Conservation (phyloP, 2,113 vertebrate species). For the Arothron firmamentum region DNA sequence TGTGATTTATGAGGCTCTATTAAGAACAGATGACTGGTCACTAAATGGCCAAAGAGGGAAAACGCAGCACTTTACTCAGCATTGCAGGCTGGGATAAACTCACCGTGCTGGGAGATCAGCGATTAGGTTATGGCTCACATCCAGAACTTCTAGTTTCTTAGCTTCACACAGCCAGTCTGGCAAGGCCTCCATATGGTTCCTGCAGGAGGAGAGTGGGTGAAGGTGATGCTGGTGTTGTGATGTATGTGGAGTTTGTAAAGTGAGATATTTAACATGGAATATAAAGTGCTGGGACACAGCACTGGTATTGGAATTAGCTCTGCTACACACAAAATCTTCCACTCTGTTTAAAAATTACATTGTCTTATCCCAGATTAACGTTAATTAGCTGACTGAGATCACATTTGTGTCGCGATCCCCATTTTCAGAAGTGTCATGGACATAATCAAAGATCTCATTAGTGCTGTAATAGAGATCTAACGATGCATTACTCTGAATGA, state of each 20-base stretch:
- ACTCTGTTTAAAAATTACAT: no score
- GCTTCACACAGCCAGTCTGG: constrained; percentile 95
- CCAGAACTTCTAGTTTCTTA: constrained; percentile 91
- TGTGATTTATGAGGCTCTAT: constrained; percentile 60
- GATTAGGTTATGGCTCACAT: constrained; percentile 90
- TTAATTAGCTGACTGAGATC: no score
- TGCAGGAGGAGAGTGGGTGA: constrained; percentile 46
- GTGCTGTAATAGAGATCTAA: no score
- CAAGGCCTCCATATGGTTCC: constrained; percentile 87
- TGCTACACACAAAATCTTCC: no score
- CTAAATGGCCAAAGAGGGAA: constrained; percentile 33
- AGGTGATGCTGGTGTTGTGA: constrained; percentile 29
- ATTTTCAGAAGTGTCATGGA: not conserved
- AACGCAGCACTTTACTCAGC: constrained; percentile 28
- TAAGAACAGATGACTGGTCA: constrained; percentile 43
- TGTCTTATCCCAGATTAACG: no score
- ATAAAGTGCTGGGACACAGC: not conserved
- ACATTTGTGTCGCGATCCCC: no score
- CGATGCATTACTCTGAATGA: constrained; percentile 1
- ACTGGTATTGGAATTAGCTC: no score
- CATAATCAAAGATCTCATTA: no score
- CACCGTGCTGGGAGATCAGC: constrained; percentile 87
- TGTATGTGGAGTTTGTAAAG: constrained; percentile 20
- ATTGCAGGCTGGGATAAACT: constrained; percentile 62
- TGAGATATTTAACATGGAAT: not conserved